Evolutionary conservation across 2,888 invertebrate genomes (phyloP).

Genomic region (Cacoxenus indagator): DNA sequence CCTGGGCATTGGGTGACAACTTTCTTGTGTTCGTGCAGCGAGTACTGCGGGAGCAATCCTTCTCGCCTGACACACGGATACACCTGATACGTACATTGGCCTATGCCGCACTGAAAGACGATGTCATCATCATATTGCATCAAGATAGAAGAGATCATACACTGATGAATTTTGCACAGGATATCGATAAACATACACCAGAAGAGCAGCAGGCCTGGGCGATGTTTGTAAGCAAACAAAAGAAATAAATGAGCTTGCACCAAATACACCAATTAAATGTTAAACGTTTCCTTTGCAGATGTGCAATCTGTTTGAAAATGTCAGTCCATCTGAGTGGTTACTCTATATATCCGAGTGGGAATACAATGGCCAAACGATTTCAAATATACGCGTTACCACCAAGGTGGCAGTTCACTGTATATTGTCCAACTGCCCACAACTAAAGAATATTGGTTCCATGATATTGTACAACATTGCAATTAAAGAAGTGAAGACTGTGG

Average conservation of each 20-base stretch:
- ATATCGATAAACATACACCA: conserved; percentile 80
- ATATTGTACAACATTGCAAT: conserved; percentile 91
- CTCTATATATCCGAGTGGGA: conserved; percentile 95
- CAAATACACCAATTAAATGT: not conserved
- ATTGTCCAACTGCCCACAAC: conserved; percentile 78
- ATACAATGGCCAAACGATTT: conserved; percentile 80
- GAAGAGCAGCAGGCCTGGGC: conserved; percentile 86
- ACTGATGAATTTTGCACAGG: conserved; percentile 88
- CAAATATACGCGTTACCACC: conserved; percentile 91
- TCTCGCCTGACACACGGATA: conserved; percentile 76
- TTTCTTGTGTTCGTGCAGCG: conserved; percentile 84
- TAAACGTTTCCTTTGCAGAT: conserved; percentile 75
- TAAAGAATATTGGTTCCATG: conserved; percentile 87
- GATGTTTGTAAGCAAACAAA: conserved; percentile 77
- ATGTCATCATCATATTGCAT: conserved; percentile 89
- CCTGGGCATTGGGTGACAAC: conserved; percentile 92
- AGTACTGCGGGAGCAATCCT: conserved; percentile 75
- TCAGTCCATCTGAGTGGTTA: conserved; percentile 92
- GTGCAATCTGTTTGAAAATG: conserved; percentile 91
- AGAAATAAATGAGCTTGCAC: not conserved
- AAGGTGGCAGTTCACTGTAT: conserved; percentile 91
- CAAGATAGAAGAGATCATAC: conserved; percentile 91
- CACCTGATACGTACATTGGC: conserved; percentile 80
- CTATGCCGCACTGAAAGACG: conserved; percentile 86
- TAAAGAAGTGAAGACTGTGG: conserved; percentile 98